Percentiles rank a stretch among this genome's conserved stretches.
phyloP scores from a whole-genome alignment of 1,140 invertebrate genomes.

The Apis cerana region DNA sequence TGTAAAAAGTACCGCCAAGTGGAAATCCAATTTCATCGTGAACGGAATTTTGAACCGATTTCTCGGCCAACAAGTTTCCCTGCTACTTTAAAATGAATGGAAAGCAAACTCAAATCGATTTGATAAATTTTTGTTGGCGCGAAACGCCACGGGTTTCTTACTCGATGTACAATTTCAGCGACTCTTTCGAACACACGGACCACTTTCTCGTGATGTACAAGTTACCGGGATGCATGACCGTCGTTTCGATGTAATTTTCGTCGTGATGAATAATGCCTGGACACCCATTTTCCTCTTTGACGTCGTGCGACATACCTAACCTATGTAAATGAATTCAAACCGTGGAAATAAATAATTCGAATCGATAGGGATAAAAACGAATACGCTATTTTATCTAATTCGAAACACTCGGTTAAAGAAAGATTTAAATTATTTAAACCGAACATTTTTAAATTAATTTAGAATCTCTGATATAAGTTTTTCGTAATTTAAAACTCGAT shows the following conservation, averaged over 20 bases:
- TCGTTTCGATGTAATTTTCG: constrained; percentile 56
- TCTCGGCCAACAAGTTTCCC: background rate
- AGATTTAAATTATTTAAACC: no score
- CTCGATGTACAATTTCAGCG: constrained; percentile 62
- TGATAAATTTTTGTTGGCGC: background rate
- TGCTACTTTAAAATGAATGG: constrained; percentile 14
- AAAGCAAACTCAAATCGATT: constrained; percentile 17
- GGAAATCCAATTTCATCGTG: constrained; percentile 10
- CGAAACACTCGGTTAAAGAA: no score
- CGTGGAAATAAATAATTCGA: no score
- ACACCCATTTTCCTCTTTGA: constrained; percentile 66
- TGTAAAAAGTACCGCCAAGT: background rate
- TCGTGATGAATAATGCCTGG: constrained; percentile 47
- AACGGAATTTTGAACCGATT: constrained; percentile 3
- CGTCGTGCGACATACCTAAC: constrained; percentile 84
- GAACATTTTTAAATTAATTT: no score
- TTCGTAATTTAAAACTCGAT: no score
- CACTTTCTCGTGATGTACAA: constrained; percentile 62
- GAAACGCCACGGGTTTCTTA: constrained; percentile 33
- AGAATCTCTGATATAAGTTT: no score
- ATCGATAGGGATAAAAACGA: no score
- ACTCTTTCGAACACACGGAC: constrained; percentile 64
- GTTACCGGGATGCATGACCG: constrained; percentile 64
- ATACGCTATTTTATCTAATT: no score
- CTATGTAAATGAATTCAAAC: constrained; percentile 56